Base-by-base conservation (phyloP, 2,797 vertebrate species). In the Xenops minutus region DNA sequence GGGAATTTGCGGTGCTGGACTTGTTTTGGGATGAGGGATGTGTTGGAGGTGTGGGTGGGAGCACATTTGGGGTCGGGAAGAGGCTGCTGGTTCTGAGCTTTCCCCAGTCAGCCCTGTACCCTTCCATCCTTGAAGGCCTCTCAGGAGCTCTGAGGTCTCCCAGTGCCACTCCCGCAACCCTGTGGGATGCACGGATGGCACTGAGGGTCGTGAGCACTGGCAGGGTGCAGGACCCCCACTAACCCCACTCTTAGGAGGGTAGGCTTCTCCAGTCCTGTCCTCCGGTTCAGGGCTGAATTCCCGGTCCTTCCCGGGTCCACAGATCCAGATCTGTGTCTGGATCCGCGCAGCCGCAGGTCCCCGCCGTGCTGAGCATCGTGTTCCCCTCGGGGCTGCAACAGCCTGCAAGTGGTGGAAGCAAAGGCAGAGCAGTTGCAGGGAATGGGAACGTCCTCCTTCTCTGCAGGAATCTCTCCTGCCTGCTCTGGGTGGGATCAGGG, bases 1-100 rank as follows among this genome's bases (percentile, higher is more conserved):
- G 36, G 41, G 10, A 32, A 26, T 44, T 8, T 0, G 4, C 39
- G 1, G 30, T 0, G 4, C 3, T 22, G 44, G 14, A 1, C 23
- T 13, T 14, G 16, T 59, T 37, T 29, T 7, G 66, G 52, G 56
- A 4, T 1, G 1, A 24, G 43, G 7, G 18, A 3, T 37, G n/a
- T 49, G 16, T 17, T 48, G 64, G 51, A 37, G 46, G 1, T 7
- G 26, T 7, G 26, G 17, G 12, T 52, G 56, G 54, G 67, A 67
- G 34, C 15, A 7, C 3, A 1, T 27, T 26, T 55, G 74, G 41
- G 24, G 19, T 23, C 5, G 4, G 30, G 41, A 37, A 5, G n/a
- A 36, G 20, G 52, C 48, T 89, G 56, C 61, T 6, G 5, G 12
- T 0, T 3, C 49, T 18, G 59, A 37, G 69, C 37, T 56, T 43